Conservation (phyloP, 37 sponge, comb jelly and placozoan genomes). For the Halichondria panicea region DNA sequence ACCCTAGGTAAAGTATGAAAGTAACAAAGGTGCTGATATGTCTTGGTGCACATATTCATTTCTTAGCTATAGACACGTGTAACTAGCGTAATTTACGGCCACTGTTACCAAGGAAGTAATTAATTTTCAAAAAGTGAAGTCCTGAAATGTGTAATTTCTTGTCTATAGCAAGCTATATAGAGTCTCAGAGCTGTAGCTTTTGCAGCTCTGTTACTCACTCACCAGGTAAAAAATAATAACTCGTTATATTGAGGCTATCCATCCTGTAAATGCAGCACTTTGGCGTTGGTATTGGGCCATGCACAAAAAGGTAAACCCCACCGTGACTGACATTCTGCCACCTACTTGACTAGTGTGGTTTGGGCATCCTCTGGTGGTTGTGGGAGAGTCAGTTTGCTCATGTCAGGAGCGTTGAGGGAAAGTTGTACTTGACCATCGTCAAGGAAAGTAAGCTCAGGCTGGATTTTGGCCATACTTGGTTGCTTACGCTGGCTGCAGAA, state of each 20-base stretch:
- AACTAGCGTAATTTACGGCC: no score
- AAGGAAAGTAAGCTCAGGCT: not conserved
- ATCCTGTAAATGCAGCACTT: no score
- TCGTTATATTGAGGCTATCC: no score
- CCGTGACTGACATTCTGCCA: no score
- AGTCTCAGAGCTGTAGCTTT: no score
- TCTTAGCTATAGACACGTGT: no score
- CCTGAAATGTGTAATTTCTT: no score
- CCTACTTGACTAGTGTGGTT: slow-evolving; percentile 3
- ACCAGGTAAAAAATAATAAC: not conserved
- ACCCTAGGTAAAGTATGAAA: slow-evolving; percentile 9
- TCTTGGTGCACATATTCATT: not conserved
- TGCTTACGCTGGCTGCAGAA: slow-evolving; percentile 8
- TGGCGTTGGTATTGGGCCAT: no score
- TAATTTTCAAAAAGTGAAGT: no score
- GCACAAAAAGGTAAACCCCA: no score
- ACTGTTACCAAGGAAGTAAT: no score
- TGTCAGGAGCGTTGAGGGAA: slow-evolving; percentile 35
- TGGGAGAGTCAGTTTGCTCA: slow-evolving; percentile 10
- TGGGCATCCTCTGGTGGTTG: not conserved
- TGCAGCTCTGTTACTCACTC: not conserved
- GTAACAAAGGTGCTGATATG: not conserved
- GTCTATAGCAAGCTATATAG: no score
- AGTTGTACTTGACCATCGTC: not conserved
- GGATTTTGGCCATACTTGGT: slow-evolving; percentile 29